Conservation (phyloP, 2,888 invertebrate species). For the Lypha dubia region DNA sequence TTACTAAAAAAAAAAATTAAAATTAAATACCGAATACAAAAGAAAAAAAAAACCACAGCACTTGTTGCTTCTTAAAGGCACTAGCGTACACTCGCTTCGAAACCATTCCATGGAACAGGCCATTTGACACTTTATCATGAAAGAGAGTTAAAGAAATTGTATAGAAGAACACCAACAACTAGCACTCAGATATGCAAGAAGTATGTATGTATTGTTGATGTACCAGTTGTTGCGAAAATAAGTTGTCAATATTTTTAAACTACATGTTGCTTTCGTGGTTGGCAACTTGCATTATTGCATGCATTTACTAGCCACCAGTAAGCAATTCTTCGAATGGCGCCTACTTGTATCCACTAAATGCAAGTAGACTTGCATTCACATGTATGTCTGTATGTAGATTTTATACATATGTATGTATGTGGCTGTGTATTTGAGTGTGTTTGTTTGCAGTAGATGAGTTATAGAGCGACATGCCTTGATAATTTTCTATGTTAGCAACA, state of each 20-base stretch:
- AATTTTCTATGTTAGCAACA: constrained; percentile 63
- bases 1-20: background rate
- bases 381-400: constrained; percentile 3
- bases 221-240: constrained; percentile 49
- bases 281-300: constrained; percentile 32
- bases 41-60: constrained; percentile 10
- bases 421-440: background rate
- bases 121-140: constrained; percentile 64
- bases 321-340: constrained; percentile 30
- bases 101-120: constrained; percentile 34
- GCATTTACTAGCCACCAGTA: background rate
- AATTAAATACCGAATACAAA: background rate
- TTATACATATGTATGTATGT: constrained; percentile 3
- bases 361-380: no score
- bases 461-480: constrained; percentile 58
- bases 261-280: constrained; percentile 28
- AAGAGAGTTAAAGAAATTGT: constrained; percentile 52
- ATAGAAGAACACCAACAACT: constrained; percentile 30
- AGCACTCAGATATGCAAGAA: constrained; percentile 20
- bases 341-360: constrained; percentile 33
- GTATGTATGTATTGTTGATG: constrained; percentile 6
- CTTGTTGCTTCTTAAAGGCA: constrained; percentile 45
- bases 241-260: constrained; percentile 60
- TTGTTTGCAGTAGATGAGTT: constrained; percentile 41
- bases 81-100: background rate